Evolutionary conservation across 1,140 invertebrate genomes (phyloP).

Genomic region (Drosophila teissieri): DNA sequence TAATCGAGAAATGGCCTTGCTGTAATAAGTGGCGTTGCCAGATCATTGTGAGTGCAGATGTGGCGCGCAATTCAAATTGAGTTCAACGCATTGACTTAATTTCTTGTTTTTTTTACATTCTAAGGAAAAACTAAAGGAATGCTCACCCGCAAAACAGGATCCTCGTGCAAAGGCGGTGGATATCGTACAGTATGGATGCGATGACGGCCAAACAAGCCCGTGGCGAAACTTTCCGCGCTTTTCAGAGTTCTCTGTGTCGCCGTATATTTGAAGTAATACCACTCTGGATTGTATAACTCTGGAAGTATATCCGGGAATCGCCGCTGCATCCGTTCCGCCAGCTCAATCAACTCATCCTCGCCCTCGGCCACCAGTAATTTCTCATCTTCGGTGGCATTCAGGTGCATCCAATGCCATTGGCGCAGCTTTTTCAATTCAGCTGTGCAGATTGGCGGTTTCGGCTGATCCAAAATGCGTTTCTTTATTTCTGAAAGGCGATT

Average conservation of each 20-base stretch:
- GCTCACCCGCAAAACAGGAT: constrained; percentile 90
- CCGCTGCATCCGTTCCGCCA: constrained; percentile 88
- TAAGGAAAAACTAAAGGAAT: not conserved
- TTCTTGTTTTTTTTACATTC: no score
- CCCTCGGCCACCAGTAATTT: constrained; percentile 88
- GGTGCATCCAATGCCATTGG: constrained; percentile 85
- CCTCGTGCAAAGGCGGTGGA: constrained; percentile 87
- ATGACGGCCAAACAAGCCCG: constrained; percentile 89
- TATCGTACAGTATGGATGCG: constrained; percentile 87
- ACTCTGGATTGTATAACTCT: constrained; percentile 86
- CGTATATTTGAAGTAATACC: constrained; percentile 90
- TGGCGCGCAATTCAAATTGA: not conserved
- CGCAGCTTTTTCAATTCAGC: constrained; percentile 84
- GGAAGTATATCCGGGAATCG: constrained; percentile 87
- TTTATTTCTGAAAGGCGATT: constrained; percentile 85
- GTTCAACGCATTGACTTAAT: no score
- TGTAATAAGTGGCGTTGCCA: not conserved
- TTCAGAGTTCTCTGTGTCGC: constrained; percentile 89
- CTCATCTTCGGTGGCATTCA: constrained; percentile 85
- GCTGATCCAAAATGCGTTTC: constrained; percentile 85
- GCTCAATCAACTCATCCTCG: constrained; percentile 87
- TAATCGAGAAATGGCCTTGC: not conserved
- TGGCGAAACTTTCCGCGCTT: constrained; percentile 90
- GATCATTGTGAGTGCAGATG: not conserved
- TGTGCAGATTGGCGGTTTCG: constrained; percentile 56